Percentiles rank a stretch among this genome's conserved stretches.
phyloP scores from a whole-genome alignment of 2,888 invertebrate genomes.

The Hipparchia sbordonii region DNA sequence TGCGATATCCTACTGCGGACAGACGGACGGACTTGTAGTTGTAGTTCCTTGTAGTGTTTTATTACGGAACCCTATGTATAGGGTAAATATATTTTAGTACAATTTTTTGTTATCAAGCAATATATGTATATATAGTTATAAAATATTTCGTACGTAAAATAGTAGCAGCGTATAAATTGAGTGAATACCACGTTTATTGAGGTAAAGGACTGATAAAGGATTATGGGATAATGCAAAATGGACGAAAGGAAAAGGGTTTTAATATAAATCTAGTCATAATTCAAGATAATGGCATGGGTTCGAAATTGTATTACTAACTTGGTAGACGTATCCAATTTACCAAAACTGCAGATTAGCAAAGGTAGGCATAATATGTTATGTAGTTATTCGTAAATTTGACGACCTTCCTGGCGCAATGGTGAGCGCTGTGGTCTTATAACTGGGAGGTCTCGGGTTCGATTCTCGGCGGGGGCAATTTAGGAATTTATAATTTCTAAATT shows the following conservation, averaged over 20 bases:
- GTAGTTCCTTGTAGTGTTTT: too few relatives aligned
- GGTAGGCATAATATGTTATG: background rate
- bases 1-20: too few relatives aligned
- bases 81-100: too few relatives aligned
- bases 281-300: constrained; percentile 6
- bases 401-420: too few relatives aligned
- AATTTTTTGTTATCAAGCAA: too few relatives aligned
- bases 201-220: constrained; percentile 8
- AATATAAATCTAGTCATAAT: constrained; percentile 13
- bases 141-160: constrained; percentile 9
- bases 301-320: constrained; percentile 5
- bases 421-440: too few relatives aligned
- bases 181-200: constrained; percentile 6
- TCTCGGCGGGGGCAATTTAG: too few relatives aligned
- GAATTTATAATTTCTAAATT: too few relatives aligned
- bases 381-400: background rate
- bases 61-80: too few relatives aligned
- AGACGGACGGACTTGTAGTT: too few relatives aligned
- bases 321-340: background rate
- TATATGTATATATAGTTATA: background rate
- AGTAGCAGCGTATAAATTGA: constrained; percentile 14
- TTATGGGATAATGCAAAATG: constrained; percentile 2
- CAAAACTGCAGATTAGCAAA: background rate
- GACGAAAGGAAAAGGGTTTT: constrained; percentile 11
- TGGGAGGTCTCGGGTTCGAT: too few relatives aligned